Evolutionary conservation across 2,888 invertebrate species (phyloP), one percentile per base, ranked within the genome.

Genomic region (Eilema sororculum): DNA sequence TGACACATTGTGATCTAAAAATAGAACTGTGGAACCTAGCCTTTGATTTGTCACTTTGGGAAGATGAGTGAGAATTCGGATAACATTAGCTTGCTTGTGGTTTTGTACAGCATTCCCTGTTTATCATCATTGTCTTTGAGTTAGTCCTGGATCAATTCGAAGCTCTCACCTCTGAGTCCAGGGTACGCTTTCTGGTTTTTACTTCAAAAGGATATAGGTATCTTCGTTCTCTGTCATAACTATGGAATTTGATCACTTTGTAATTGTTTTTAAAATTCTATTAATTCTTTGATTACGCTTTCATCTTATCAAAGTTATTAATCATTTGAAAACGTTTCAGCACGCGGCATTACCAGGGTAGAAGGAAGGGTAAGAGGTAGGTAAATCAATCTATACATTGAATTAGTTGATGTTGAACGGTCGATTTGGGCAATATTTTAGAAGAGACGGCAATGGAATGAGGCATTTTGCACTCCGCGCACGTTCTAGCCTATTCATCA

Each of bases 401-500:
- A 93, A 93, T 93, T 93, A 93, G 91, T 91, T 90, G 91, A 91
- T 90, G 91, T 92, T 92, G 90, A 91, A 88, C 90, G 89, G 90
- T 88, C 89, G 91, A 91, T 93, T 92, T 92, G 76, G 90, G 91
- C 86, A 89, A 93, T 93, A 92, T 93, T 93, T 93, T 90, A 93
- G 87, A 87, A 87, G 89, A 83, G 90, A 89, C 87, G 89, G 87
- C 90, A 85, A 89, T 90, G 88, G 89, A 91, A 91, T 89, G 90
- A 87, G 87, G 87, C 87, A 88, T 91, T 93, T 93, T 90, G 91
- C 90, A 90, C 86, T 87, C 93, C 73, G 84, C 83, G 87, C 94
- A 94, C 94, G 94, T 93, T 86, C 85, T 79, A 76, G 87, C 87
- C 93, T 93, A 94, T 94, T 93, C 93, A 94, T 94, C 94, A 94